Evolutionary conservation across 2,113 vertebrate species (phyloP), one percentile per base, ranked within the genome.

Genomic region (Osmerus mordax): DNA sequence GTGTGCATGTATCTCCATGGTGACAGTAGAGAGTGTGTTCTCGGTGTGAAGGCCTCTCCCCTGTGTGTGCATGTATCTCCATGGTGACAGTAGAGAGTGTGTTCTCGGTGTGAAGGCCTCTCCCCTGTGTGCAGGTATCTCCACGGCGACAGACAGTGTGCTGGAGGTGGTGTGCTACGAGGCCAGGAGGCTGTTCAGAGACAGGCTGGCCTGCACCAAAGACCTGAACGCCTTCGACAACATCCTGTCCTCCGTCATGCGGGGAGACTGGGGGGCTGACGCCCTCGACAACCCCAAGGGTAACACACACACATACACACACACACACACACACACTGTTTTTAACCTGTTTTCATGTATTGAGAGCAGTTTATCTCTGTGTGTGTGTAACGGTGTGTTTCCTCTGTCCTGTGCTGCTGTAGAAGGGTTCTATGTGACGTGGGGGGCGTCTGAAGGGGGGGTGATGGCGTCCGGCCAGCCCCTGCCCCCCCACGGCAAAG

Each of bases 401-500:
- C 29, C 2, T 32, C 29, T 32, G 29, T 23, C 71, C 58, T 70
- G 14, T 66, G 18, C 25, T 28, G 86, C 70, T 79, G 6, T 80
- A 99, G 97, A 95, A 84, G 87, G 72, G 14, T 98, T 94, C 87
- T 98, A 97, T 81, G 97, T 98, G 66, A 97, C 96, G 0, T 99
- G 96, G 97, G 97, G 95, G 80, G 92, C 93, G 4, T 84, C 79
- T 70, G 77, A 89, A 41, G 91, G 90, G 72, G 15, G 87, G 36
- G 84, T 93, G 4, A 70, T 85, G 62, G 74, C 89, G 64, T 91
- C 91, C 59, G 92, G 93, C 71, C 96, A 96, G 67, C 81, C 92
- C 8, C 80, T 99, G 16, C 95, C 96, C 76, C 87, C 94, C 1
- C 94, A 98, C 70, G 97, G 97, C 66, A 95, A 93, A 83, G 93